Percentiles rank a stretch among this genome's conserved stretches.
Evolutionary conservation across 2,797 vertebrate species (phyloP).

Genomic region (Lagodon rhomboides): DNA sequence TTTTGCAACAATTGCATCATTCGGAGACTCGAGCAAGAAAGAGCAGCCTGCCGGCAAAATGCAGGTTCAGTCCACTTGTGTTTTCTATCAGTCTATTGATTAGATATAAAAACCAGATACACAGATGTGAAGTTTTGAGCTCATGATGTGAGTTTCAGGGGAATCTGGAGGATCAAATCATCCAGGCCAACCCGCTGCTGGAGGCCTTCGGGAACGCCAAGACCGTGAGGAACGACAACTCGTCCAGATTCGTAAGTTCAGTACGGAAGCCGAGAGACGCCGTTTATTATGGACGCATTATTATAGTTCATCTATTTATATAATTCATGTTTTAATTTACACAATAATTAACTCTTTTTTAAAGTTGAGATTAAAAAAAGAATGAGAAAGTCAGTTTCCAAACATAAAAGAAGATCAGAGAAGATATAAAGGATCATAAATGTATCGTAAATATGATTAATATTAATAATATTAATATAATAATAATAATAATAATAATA

Average conservation of each 20-base stretch:
- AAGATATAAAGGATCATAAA: too few species aligned
- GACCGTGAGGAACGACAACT: constrained; percentile 79
- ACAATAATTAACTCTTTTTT: neutral
- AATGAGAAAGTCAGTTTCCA: neutral
- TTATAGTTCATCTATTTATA: too few species aligned
- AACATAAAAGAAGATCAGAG: neutral
- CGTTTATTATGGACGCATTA: neutral
- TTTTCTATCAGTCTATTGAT: neutral
- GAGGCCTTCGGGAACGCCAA: constrained; percentile 80
- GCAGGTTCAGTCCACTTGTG: constrained; percentile 42
- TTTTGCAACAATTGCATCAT: constrained; percentile 79
- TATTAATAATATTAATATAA: too few species aligned
- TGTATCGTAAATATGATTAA: too few species aligned
- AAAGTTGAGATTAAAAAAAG: neutral
- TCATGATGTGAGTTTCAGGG: constrained; percentile 74
- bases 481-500: too few species aligned
- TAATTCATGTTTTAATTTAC: neutral
- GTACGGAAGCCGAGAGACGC: neutral
- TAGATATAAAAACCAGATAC: neutral
- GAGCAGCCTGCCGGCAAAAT: constrained; percentile 63
- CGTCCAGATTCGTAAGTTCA: constrained; percentile 71
- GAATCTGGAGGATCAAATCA: constrained; percentile 75
- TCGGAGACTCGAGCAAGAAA: constrained; percentile 73
- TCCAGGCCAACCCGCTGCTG: constrained; percentile 75
- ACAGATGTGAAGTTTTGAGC: constrained; percentile 61